Evolutionary conservation across 1,140 invertebrate species (phyloP).

Genomic region (Oryctes rhinoceros): DNA sequence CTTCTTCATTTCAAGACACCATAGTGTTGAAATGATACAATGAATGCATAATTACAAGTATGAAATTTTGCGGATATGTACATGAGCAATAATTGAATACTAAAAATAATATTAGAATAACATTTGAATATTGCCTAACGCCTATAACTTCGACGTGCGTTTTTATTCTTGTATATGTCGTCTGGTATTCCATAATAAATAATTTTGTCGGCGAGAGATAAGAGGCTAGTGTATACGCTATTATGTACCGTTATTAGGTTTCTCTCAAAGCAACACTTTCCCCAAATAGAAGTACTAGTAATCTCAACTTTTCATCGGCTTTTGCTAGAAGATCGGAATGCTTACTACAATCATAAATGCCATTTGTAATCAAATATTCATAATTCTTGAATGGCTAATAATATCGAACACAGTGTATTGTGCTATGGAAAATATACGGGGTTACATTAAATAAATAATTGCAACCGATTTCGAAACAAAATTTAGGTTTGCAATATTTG

Average conservation of each 20-base stretch:
- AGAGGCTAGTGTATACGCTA: not conserved
- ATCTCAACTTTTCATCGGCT: not conserved
- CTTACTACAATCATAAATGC: no score
- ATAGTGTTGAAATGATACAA: not conserved
- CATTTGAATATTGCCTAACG: no score
- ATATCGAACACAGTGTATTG: no score
- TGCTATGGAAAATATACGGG: no score
- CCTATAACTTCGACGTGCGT: not conserved
- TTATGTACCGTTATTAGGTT: not conserved
- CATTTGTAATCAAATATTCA: no score
- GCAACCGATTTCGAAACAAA: no score
- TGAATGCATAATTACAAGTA: not conserved
- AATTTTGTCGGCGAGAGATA: not conserved
- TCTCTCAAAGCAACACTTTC: not conserved
- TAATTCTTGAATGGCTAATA: no score
- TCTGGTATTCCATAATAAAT: not conserved
- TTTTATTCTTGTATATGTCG: not conserved
- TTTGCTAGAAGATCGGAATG: not conserved
- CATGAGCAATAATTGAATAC: no score
- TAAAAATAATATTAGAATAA: no score
- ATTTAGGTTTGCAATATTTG: no score
- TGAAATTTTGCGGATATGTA: no score
- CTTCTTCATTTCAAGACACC: not conserved
- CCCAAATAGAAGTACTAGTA: slow-evolving; percentile 1
- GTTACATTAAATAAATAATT: no score